Evolutionary conservation across 37 sponge, comb jelly and placozoan species (phyloP), one percentile per base, ranked within the genome.

Genomic region (Beroe forskalii): DNA sequence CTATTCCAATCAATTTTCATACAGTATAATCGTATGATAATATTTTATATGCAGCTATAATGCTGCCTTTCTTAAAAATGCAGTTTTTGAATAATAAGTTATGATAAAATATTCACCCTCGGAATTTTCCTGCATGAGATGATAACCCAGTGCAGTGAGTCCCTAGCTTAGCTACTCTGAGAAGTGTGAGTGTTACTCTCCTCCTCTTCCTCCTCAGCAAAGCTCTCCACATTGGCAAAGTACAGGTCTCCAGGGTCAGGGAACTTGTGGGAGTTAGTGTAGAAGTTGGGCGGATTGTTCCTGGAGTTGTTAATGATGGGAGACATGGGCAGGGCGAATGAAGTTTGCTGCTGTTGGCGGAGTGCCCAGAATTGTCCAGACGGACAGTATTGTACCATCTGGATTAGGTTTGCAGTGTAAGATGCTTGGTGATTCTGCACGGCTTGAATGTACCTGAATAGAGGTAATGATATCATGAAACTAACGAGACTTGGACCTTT

Each of bases 331-430:
- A 80, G 86, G 28, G 86, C 86, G 86, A 80, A 80, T 35, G 86
- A 80, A 6, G 86, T 80, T 37, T 44, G 55, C 55, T 80, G 86
- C 30, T 80, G 86, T 38, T 80, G 86, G 1, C 86, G 43, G 43
- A 80, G 86, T 0, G 86, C n/a, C 86, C 86, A 80, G 86, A 80
- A 80, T 37, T 80, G 86, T 3, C 86, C 86, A 42, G 86, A 80
- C n/a, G 86, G 86, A 43, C 86, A 80, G 30, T 80, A 80, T 25
- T 80, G 86, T 14, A 80, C 40, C 86, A 80, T 80, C 4, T 44
- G 55, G 25, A 80, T 80, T 2, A 80, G 55, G 27, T 80, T 80
- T 32, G 55, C 35, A 3, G 86, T 80, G 55, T 80, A 80, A 3
- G 86, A 32, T 27, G 55, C 55, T 25, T 80, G 86, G 55, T 80